These are phyloP conservation scores for Nomada fucata DNA, from an alignment of 2,888 invertebrate species.

Conservation along the genomic window DNA sequence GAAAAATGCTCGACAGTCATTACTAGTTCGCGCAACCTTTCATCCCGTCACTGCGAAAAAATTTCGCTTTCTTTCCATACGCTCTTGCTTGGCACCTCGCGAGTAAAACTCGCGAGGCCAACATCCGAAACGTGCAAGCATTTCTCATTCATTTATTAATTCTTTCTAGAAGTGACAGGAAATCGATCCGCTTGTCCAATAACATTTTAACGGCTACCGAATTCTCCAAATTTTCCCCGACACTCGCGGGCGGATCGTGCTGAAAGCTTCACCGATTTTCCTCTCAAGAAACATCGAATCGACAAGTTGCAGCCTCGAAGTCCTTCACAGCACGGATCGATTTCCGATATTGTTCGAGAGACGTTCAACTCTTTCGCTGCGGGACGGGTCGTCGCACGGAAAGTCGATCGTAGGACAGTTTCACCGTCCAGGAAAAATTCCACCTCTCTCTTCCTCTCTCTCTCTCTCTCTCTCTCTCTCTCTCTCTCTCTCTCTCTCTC, in stretches of 20 bases:
- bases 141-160: too few species aligned
- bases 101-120: too few species aligned
- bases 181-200: too few species aligned
- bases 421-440: constrained; percentile 67
- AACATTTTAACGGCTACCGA: background rate
- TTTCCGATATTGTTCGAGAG: constrained; percentile 8
- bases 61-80: too few species aligned
- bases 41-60: background rate
- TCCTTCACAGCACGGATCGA: background rate
- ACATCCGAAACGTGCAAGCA: too few species aligned
- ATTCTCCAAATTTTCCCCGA: background rate
- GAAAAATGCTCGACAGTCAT: constrained; percentile 43
- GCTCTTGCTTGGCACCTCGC: too few species aligned
- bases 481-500: too few species aligned
- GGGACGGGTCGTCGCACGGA: constrained; percentile 66
- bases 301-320: background rate
- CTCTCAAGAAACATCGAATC: background rate
- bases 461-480: background rate
- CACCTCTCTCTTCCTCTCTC: constrained; percentile 37
- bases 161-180: too few species aligned
- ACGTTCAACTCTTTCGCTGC: constrained; percentile 24
- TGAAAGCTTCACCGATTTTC: too few species aligned
- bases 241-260: background rate
- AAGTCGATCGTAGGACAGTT: constrained; percentile 70
- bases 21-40: constrained; percentile 1